These are phyloP conservation scores for Clarias batrachus DNA, from an alignment of 2,113 vertebrate species.

Conservation along the genomic window DNA sequence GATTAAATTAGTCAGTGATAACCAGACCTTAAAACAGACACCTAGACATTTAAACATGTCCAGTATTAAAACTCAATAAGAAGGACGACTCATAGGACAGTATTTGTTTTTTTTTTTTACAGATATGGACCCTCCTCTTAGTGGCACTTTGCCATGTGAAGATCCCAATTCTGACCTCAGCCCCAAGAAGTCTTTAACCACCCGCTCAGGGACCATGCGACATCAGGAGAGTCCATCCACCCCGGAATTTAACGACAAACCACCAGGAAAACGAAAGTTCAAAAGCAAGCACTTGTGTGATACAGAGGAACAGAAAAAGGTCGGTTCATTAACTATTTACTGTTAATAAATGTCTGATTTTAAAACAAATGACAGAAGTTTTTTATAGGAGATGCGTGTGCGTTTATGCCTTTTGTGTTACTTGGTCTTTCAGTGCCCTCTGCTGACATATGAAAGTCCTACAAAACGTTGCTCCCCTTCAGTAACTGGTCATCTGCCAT, in stretches of 20 bases:
- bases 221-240: constrained; percentile 68
- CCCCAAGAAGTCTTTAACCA: constrained; percentile 63
- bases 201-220: constrained; percentile 70
- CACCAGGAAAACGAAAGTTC: constrained; percentile 96
- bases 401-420: not conserved
- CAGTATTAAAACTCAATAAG: not conserved
- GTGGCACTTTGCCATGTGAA: constrained; percentile 45
- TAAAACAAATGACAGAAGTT: not conserved
- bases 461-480: constrained; percentile 26
- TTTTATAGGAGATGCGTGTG: not conserved
- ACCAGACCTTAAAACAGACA: not conserved
- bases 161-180: constrained; percentile 61
- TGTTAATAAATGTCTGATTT: not conserved
- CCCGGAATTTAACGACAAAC: constrained; percentile 83
- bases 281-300: constrained; percentile 93
- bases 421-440: constrained; percentile 68
- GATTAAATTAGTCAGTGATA: not conserved
- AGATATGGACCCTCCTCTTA: constrained; percentile 66
- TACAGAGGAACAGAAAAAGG: constrained; percentile 83
- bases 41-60: not conserved
- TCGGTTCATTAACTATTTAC: constrained; percentile 52
- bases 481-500: constrained; percentile 44
- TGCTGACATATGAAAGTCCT: constrained; percentile 60
- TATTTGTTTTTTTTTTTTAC: constrained; percentile 54
- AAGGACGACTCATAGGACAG: not conserved